Base-by-base conservation (phyloP, 2,797 vertebrate species). In the Rhodeus uyekii region DNA sequence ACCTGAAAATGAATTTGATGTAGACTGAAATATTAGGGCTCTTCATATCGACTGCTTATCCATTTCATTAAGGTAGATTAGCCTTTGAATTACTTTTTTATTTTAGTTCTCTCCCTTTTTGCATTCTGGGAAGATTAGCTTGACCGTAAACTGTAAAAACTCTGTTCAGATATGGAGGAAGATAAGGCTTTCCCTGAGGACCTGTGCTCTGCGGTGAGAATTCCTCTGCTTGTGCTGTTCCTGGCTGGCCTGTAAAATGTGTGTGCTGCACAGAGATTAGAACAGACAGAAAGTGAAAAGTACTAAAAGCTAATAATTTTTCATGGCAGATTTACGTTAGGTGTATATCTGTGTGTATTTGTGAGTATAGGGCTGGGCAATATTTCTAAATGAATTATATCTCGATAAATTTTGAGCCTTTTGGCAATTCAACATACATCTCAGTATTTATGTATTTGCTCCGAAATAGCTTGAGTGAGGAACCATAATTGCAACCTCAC, bases 201-300 rank as follows among this genome's bases (percentile, higher is more conserved):
- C 65, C 13, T n/a, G 24, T 69, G 53, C 48, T 69, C 12, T 60
- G 19, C 38, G 65, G 65, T 71, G 65, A 64, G 63, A 82, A 69
- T 68, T 68, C 65, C 12, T 38, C 44, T 22, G 29, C 76, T 78
- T 80, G 50, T 68, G n/a, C 29, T 69, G 44, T 63, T 84, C 69
- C 58, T 67, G 76, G 61, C 39, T 50, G 55, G 12, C n/a, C 27
- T 75, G 32, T 81, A 27, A 74, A 42, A 64, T 68, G 50, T 69
- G 48, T 69, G 29, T 58, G 73, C 29, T 77, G 44, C 50, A 67
- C 46, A 60, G 44, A 46, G 80, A 81, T 75, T 65, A 55, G 46
- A 75, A 53, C 24, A 55, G 36, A 39, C n/a, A 81, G 71, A 82
- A 76, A 68, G 73, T 61, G 32, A 83, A 77, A 83, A 58, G 50